Evolutionary conservation across 2,113 vertebrate species (phyloP).

Genomic region (Albula goreensis): DNA sequence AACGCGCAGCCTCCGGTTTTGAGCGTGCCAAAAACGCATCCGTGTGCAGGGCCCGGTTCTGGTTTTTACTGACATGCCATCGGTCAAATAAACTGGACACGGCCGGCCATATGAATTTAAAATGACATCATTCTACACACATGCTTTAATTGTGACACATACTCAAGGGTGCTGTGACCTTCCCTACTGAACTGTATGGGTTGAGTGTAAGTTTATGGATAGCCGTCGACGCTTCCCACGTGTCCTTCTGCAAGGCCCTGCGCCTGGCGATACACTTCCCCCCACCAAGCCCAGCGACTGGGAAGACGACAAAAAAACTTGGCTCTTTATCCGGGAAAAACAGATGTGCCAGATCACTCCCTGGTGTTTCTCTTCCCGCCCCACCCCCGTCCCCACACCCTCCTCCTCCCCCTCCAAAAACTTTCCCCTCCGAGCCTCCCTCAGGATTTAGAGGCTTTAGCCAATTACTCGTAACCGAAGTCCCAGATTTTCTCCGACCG

Average conservation of each 20-base stretch:
- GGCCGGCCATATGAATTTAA: too few species aligned
- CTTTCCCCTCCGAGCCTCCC: background rate
- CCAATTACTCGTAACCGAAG: constrained; percentile 27
- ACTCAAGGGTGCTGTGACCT: too few species aligned
- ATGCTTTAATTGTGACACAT: too few species aligned
- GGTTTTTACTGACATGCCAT: too few species aligned
- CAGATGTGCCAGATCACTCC: constrained; percentile 24
- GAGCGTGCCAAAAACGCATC: background rate
- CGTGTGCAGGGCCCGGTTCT: too few species aligned
- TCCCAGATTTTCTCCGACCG: background rate
- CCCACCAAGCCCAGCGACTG: background rate
- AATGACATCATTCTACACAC: too few species aligned
- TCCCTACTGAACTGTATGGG: too few species aligned
- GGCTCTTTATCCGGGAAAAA: background rate
- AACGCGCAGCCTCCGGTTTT: background rate
- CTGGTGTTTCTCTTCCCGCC: background rate
- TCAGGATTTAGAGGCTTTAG: constrained; percentile 27
- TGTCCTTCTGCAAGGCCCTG: background rate
- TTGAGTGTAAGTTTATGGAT: too few species aligned
- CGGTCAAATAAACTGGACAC: too few species aligned
- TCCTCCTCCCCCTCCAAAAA: background rate
- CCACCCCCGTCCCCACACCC: constrained; percentile 1
- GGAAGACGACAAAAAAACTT: constrained; percentile 1
- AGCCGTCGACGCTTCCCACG: background rate
- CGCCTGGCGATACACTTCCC: background rate